Base-by-base conservation (phyloP, 2,113 vertebrate species). In the Melospiza melodia region DNA sequence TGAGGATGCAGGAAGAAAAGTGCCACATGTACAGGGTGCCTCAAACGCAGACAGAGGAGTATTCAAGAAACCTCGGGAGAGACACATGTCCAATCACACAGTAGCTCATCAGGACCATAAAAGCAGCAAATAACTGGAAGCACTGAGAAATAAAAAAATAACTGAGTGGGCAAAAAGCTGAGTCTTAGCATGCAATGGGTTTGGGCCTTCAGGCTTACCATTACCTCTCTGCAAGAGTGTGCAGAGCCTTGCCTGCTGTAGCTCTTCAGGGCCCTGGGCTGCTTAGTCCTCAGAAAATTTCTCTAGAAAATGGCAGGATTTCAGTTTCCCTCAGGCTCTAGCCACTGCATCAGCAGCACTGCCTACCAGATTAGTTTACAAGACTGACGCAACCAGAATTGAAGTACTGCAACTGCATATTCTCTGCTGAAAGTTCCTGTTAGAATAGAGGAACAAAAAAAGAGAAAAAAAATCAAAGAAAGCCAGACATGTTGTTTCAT, bases 41-140 rank as follows among this genome's bases (percentile, higher is more conserved):
- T 58, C 55, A 73, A 66, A 92, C 31, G 10, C 39, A 72, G 35
- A 28, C 13, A 44, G 20, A 33, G 8, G 8, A 79, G 15, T 23
- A 35, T 24, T 30, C 35, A 61, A 52, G 58, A 80, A 90, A 41
- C 15, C 11, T 19, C 30, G 28, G 16, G 31, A 52, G 3, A 85
- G 11, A 16, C 74, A 55, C 23, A 7, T 17, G 8, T 18, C 43
- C 0, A 0, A 12, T 74, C 22, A 71, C 1, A 4, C 3, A 44
- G 35, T 5, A 39, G 12, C 51, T 35, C 35, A 82, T 33, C 27
- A 57, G 14, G 33, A 76, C 13, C 48, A 43, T 21, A 55, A 75
- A 93, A 82, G 37, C 59, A 51, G 43, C 19, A 74, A 71, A 75
- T 27, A 75, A 37, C 21, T 75, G 30, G 46, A 75, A 65, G 12